Evolutionary conservation across 23 tunicate species (phyloP).

Genomic region (Trididemnum miniatum): DNA sequence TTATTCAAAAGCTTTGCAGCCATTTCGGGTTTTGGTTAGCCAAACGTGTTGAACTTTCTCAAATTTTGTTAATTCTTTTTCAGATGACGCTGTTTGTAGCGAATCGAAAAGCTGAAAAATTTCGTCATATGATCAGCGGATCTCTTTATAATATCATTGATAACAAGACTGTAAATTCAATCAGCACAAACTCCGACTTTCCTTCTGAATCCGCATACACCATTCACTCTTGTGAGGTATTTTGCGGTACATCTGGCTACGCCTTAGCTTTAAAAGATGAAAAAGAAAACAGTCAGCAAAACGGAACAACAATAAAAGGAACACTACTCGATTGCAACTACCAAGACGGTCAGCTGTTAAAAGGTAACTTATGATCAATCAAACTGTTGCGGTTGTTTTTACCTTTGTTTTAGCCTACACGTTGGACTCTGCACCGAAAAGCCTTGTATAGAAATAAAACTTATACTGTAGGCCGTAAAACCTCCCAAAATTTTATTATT

Average conservation of each 20-base stretch:
- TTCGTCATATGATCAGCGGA: constrained; percentile 58
- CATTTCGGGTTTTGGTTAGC: not conserved
- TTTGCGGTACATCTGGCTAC: constrained; percentile 26
- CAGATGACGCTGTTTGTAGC: constrained; percentile 60
- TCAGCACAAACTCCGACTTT: not conserved
- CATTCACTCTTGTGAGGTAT: constrained; percentile 36
- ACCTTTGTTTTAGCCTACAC: too few species aligned
- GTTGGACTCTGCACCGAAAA: too few species aligned
- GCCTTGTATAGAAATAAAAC: too few species aligned
- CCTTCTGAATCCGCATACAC: not conserved
- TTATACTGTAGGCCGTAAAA: too few species aligned
- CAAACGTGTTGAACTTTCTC: not conserved
- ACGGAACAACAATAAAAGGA: constrained; percentile 24
- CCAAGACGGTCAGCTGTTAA: constrained; percentile 28
- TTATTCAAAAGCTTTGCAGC: too few species aligned
- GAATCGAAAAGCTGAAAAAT: constrained; percentile 62
- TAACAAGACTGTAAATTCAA: not conserved
- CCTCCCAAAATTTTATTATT: too few species aligned
- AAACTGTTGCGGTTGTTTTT: not conserved
- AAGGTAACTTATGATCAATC: not conserved
- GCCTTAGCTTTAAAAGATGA: constrained; percentile 39
- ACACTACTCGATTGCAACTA: constrained; percentile 27
- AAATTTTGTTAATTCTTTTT: not conserved
- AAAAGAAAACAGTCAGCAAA: not conserved
- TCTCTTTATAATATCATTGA: constrained; percentile 35